A percentile compares a stretch with the other conserved stretches of the same genome.
phyloP scores from a whole-genome alignment of 2,888 invertebrate genomes.

The Tenthredo amoena region DNA sequence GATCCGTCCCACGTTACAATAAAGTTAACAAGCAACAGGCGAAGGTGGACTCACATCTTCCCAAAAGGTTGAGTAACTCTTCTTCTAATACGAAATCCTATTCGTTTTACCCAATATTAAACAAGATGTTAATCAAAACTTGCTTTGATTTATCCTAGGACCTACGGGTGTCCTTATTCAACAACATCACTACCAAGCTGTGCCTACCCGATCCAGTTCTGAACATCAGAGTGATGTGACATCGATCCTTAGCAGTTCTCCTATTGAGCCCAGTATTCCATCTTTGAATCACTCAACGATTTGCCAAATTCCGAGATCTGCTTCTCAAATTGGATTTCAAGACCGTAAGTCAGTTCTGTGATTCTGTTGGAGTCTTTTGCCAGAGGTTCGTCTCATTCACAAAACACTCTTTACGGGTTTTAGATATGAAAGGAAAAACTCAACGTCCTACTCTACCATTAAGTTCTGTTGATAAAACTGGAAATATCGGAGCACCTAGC shows the following conservation, averaged over 20 bases:
- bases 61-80: slow-evolving; percentile 86
- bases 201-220: slow-evolving; percentile 82
- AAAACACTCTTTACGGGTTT: not conserved
- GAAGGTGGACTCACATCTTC: slow-evolving; percentile 99
- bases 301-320: slow-evolving; percentile 70
- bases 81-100: not conserved
- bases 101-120: not conserved
- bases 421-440: slow-evolving; percentile 69
- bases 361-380: not conserved
- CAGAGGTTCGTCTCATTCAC: no score
- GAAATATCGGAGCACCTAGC: slow-evolving; percentile 63
- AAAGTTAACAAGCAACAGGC: slow-evolving; percentile 95
- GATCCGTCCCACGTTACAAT: slow-evolving; percentile 98
- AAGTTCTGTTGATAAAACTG: slow-evolving; percentile 73
- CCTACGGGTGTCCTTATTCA: slow-evolving; percentile 95
- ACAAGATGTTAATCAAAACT: slow-evolving; percentile 3
- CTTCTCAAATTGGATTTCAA: slow-evolving; percentile 78
- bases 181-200: slow-evolving; percentile 95
- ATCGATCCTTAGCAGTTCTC: slow-evolving; percentile 73
- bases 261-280: slow-evolving; percentile 65
- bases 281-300: slow-evolving; percentile 55
- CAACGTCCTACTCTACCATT: slow-evolving; percentile 66
- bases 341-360: slow-evolving; percentile 78
- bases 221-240: slow-evolving; percentile 71
- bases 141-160: slow-evolving; percentile 78